A percentile compares a stretch with the other conserved stretches of the same genome.
phyloP scores from a whole-genome alignment of 2,113 vertebrate species.

The Promerops cafer region DNA sequence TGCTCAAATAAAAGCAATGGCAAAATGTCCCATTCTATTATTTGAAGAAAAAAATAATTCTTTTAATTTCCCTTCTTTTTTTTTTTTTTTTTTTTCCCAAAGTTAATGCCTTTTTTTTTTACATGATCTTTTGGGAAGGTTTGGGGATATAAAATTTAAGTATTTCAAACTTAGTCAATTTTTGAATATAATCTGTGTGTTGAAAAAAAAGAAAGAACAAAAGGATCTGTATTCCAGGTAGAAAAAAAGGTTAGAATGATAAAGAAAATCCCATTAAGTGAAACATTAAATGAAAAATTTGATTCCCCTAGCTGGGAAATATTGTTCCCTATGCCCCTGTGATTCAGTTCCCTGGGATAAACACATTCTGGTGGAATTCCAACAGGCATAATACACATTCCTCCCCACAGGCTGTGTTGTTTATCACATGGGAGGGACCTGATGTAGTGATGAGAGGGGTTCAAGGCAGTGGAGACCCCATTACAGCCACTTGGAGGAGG shows the following conservation, averaged over 20 bases:
- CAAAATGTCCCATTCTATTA: background rate
- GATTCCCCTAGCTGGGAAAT: background rate
- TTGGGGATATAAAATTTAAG: background rate
- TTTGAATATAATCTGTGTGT: background rate
- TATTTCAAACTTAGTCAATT: background rate
- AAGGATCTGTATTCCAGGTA: background rate
- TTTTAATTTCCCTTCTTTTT: background rate
- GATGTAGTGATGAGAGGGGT: background rate
- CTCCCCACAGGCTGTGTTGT: background rate
- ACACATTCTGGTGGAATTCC: background rate
- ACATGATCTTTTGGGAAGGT: background rate
- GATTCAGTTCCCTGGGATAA: background rate
- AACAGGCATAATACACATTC: background rate
- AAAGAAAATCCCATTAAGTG: background rate
- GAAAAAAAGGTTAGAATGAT: background rate
- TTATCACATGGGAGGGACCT: background rate
- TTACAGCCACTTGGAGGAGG: rapidly evolving
- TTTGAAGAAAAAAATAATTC: background rate
- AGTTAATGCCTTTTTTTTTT: background rate
- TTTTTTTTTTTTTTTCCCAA: background rate
- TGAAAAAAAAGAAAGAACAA: background rate
- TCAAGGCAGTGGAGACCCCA: background rate
- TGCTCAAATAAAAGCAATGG: background rate
- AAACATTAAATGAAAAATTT: background rate
- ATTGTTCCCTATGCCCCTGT: background rate